phyloP scores from a whole-genome alignment of 1,140 invertebrate species.

The Drosophila seguyi region DNA sequence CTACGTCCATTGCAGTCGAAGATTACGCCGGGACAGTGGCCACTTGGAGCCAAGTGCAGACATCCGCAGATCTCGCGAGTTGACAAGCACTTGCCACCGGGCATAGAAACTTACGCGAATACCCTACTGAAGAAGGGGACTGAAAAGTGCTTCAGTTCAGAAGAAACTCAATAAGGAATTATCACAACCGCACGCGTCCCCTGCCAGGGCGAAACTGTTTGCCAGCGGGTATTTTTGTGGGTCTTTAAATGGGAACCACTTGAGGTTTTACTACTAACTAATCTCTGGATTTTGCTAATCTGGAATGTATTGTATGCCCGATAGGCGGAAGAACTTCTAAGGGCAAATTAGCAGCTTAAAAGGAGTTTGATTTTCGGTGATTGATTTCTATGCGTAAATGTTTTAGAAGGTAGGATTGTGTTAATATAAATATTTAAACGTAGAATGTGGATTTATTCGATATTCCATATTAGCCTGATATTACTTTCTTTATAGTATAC shows the following conservation, averaged over 20 bases:
- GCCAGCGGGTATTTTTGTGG: neutral
- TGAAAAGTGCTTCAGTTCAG: neutral
- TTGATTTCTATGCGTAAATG: neutral
- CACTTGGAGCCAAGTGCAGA: constrained; percentile 30
- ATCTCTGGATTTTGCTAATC: constrained; percentile 45
- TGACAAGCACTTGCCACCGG: constrained; percentile 2
- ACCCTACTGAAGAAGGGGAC: constrained; percentile 1
- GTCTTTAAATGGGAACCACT: constrained; percentile 36
- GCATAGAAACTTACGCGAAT: constrained; percentile 23
- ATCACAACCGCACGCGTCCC: constrained; percentile 29
- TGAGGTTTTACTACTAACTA: constrained; percentile 26
- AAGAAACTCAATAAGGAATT: neutral
- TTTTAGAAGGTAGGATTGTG: too few relatives aligned
- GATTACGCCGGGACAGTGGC: constrained; percentile 20
- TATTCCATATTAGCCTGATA: too few relatives aligned
- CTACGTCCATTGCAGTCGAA: constrained; percentile 29
- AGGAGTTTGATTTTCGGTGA: neutral
- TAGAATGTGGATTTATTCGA: too few relatives aligned
- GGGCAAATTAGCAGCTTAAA: neutral
- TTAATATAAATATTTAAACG: too few relatives aligned
- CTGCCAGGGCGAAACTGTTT: constrained; percentile 29
- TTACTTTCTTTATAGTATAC: neutral
- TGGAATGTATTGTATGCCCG: constrained; percentile 4
- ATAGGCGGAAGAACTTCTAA: neutral
- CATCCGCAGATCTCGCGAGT: constrained; percentile 19